Percentiles rank a stretch among this genome's conserved stretches.
phyloP scores from a whole-genome alignment of 2,113 vertebrate species.

The human (Homo sapiens) region DNA sequence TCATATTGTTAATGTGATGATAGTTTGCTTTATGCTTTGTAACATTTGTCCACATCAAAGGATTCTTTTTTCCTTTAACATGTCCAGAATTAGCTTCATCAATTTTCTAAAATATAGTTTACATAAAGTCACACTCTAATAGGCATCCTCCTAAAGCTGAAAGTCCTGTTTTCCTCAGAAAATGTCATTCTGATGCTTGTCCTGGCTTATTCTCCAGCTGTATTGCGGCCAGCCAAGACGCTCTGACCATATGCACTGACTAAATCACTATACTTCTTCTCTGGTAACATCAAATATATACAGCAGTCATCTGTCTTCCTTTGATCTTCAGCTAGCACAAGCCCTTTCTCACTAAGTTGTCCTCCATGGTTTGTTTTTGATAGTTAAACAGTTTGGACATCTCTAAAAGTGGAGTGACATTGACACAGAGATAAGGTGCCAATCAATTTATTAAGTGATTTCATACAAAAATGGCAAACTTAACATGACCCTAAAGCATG shows the following conservation, averaged over 20 bases:
- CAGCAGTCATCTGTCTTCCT: constrained; percentile 50
- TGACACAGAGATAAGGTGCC: constrained; percentile 66
- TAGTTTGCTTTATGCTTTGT: background rate
- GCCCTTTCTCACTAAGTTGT: constrained; percentile 65
- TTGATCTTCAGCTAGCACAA: constrained; percentile 66
- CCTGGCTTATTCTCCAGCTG: background rate
- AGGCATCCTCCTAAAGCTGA: background rate
- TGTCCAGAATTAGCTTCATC: background rate
- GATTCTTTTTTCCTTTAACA: background rate
- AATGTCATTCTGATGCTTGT: background rate
- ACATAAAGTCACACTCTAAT: background rate
- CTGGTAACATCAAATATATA: constrained; percentile 2
- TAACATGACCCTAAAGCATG: constrained; percentile 60
- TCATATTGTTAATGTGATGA: background rate
- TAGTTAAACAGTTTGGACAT: constrained; percentile 78
- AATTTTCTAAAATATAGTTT: constrained; percentile 28
- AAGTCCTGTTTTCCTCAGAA: constrained; percentile 32
- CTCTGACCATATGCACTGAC: background rate
- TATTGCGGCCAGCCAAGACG: background rate
- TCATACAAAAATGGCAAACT: constrained; percentile 62
- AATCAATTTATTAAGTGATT: constrained; percentile 78
- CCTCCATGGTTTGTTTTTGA: constrained; percentile 68
- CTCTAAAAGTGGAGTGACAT: constrained; percentile 65
- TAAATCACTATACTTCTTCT: constrained; percentile 5
- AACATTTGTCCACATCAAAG: constrained; percentile 14